Conservation (phyloP, 2,113 vertebrate species). For the Megaleporinus macrocephalus region DNA sequence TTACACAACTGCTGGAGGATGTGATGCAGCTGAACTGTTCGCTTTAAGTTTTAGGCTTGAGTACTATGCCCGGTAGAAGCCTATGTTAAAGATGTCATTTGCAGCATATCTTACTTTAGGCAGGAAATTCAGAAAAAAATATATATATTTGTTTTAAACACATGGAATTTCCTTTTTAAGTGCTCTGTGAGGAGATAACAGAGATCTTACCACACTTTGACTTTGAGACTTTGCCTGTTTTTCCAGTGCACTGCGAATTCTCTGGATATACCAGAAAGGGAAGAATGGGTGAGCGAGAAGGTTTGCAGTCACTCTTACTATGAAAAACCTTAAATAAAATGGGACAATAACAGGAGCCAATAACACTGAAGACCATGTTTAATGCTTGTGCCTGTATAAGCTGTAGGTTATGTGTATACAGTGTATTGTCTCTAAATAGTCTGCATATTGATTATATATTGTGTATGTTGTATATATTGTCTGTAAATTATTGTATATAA, state of each 20-base stretch:
- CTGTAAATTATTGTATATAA: no score
- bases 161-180: background rate
- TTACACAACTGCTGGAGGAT: background rate
- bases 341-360: no score
- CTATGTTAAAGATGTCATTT: background rate
- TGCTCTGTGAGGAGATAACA: background rate
- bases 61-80: background rate
- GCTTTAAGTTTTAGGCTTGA: background rate
- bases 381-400: no score
- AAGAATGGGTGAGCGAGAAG: background rate
- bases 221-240: slow-evolving; percentile 13
- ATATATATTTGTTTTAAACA: no score
- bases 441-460: no score
- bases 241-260: background rate
- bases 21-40: background rate
- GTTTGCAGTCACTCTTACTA: no score
- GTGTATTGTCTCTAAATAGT: no score
- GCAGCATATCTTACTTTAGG: no score
- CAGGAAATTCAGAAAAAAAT: background rate
- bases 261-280: background rate
- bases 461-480: no score
- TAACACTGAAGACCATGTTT: no score
- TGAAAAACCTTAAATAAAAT: no score
- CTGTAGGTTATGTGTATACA: no score
- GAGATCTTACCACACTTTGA: slow-evolving; percentile 37